Evolutionary conservation across 2,113 vertebrate genomes (phyloP), one percentile per base, ranked within the genome.

Genomic region (Cyphomyrus plagiostoma): DNA sequence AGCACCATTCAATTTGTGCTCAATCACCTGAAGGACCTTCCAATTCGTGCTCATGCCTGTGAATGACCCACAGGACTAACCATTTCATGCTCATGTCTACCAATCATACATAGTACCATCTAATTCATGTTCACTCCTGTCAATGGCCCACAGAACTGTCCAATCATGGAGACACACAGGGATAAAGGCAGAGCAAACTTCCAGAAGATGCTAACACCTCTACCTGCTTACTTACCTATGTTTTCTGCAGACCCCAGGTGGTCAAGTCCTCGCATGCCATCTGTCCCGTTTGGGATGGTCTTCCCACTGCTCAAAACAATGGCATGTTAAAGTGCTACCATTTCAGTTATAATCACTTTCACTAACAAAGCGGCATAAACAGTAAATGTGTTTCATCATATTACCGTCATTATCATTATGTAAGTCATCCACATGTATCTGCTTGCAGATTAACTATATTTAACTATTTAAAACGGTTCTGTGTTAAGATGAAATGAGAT

Each of bases 221-320:
- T 30, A 74, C 3, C 35, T 19, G 35, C 35, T 39, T 39, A 90
- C 95, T 95, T 95, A 99, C 98, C 98, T 94, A 99, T 97, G 86
- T 93, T 52, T 23, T 99, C 98, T 35, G 94, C 88, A 88, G 95
- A 94, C 91, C 96, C 97, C 70, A 94, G 89, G 90, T 92, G 89
- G 1, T 97, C 96, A 92, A 95, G 96, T 88, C 95, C 91, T 46
- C 88, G 77, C 11, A 52, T 91, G 77, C 86, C 92, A 10, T 96
- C 95, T 50, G 95, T 95, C 87, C 95, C 97, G 56, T 98, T 98
- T 91, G 98, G 97, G 92, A 96, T 95, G 94, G 96, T 97, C 95
- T 99, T 99, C 93, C 98, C 97, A 95, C 98, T 99, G 91, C 94
- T 91, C 21, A 89, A 80, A 92, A 89, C 88, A 74, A 26, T 26